Conservation (phyloP, 2,888 invertebrate genomes). For the Leucoptera coffeella region DNA sequence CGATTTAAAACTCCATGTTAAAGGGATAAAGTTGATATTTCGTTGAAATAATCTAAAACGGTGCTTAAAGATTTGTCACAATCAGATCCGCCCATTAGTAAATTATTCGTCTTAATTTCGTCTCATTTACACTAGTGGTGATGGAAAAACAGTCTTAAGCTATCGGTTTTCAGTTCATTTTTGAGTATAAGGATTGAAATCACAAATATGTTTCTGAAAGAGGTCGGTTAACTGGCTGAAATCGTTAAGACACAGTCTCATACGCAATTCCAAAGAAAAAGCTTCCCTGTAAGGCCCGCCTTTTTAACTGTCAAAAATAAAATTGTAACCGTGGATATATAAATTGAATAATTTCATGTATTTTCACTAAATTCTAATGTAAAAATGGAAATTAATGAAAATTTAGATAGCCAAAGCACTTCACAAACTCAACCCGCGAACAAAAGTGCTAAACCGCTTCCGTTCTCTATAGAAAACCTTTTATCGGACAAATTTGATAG, state of each 20-base stretch:
- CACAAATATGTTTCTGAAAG: constrained; percentile 29
- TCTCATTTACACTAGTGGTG: too few species aligned
- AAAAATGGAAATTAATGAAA: too few species aligned
- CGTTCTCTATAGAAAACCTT: constrained; percentile 38
- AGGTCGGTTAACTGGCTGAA: constrained; percentile 38
- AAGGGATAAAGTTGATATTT: background rate
- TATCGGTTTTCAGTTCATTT: constrained; percentile 8
- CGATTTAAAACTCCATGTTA: constrained; percentile 6
- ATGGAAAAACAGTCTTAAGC: constrained; percentile 12
- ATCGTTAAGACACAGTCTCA: too few species aligned
- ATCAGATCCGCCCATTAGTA: constrained; percentile 43
- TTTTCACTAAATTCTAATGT: too few species aligned
- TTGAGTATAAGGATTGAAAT: constrained; percentile 6
- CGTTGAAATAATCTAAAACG: background rate
- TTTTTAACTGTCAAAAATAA: too few species aligned
- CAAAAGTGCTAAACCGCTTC: constrained; percentile 21
- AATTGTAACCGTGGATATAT: too few species aligned
- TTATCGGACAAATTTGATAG: constrained; percentile 25
- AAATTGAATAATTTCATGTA: too few species aligned
- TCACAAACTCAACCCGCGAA: constrained; percentile 17
- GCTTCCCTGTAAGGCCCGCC: too few species aligned
- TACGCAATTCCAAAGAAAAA: too few species aligned
- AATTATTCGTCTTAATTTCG: constrained; percentile 43
- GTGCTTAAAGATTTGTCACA: constrained; percentile 2
- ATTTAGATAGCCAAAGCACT: too few species aligned